Evolutionary conservation across 2,797 vertebrate species (phyloP).

Genomic region (Epinephelus coioides): DNA sequence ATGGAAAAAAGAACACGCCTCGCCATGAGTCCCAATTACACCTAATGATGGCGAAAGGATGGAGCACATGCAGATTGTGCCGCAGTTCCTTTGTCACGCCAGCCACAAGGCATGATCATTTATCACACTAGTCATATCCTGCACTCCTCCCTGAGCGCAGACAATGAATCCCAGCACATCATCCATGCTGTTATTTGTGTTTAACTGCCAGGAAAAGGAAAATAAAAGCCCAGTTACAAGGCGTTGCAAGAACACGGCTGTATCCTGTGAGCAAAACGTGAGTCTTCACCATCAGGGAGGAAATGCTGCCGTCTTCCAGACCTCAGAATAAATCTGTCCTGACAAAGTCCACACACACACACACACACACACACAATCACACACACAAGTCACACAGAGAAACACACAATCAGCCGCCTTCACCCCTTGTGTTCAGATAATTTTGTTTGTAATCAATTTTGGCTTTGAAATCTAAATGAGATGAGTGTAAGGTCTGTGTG

Average conservation of each 20-base stretch:
- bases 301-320: constrained; percentile 55
- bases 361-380: constrained; percentile 11
- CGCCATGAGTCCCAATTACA: constrained; percentile 85
- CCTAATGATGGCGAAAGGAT: constrained; percentile 84
- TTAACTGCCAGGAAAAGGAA: constrained; percentile 83
- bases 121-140: constrained; percentile 83
- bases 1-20: constrained; percentile 71
- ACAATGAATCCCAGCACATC: constrained; percentile 80
- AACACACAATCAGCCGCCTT: constrained; percentile 15
- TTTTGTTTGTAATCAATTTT: constrained; percentile 80
- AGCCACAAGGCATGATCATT: constrained; percentile 79
- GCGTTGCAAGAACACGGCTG: constrained; percentile 67
- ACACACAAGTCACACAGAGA: constrained; percentile 1
- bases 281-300: constrained; percentile 64
- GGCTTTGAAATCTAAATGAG: constrained; percentile 81
- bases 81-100: constrained; percentile 82
- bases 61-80: constrained; percentile 83
- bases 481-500: constrained; percentile 69
- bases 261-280: constrained; percentile 76
- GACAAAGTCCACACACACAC: constrained; percentile 37
- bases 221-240: constrained; percentile 80
- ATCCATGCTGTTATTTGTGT: constrained; percentile 82
- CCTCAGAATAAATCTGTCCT: constrained; percentile 51
- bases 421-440: constrained; percentile 50
- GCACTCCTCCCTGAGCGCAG: constrained; percentile 77